Conservation (phyloP, 2,797 vertebrate genomes). For the Falco peregrinus region DNA sequence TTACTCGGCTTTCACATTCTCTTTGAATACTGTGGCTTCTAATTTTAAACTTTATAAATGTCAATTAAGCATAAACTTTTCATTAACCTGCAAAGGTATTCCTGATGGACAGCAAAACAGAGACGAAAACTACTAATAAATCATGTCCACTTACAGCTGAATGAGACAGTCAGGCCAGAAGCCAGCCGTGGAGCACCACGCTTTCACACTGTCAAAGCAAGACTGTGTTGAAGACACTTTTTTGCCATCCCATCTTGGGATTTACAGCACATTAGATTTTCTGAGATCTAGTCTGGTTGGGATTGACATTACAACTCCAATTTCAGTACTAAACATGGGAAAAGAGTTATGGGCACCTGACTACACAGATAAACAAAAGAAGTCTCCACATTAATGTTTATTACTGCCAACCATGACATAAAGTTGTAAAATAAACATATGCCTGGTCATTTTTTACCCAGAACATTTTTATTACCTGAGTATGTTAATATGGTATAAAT, state of each 20-base stretch:
- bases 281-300: not conserved
- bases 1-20: not conserved
- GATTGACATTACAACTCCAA: not conserved
- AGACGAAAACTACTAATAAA: not conserved
- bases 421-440: not conserved
- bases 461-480: not conserved
- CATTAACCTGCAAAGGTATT: not conserved
- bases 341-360: not conserved
- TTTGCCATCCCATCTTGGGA: not conserved
- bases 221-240: not conserved
- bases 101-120: not conserved
- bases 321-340: not conserved
- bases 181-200: not conserved
- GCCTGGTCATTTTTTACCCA: not conserved
- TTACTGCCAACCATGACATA: not conserved
- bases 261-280: not conserved
- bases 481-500: not conserved
- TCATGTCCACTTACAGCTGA: not conserved
- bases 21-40: not conserved
- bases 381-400: not conserved
- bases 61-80: not conserved
- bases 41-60: not conserved
- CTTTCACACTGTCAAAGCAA: not conserved
- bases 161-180: not conserved
- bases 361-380: not conserved